Percentiles rank a stretch among this genome's conserved stretches.
Evolutionary conservation across 2,888 invertebrate genomes (phyloP).

Genomic region (Lasioglossum pauxillum): DNA sequence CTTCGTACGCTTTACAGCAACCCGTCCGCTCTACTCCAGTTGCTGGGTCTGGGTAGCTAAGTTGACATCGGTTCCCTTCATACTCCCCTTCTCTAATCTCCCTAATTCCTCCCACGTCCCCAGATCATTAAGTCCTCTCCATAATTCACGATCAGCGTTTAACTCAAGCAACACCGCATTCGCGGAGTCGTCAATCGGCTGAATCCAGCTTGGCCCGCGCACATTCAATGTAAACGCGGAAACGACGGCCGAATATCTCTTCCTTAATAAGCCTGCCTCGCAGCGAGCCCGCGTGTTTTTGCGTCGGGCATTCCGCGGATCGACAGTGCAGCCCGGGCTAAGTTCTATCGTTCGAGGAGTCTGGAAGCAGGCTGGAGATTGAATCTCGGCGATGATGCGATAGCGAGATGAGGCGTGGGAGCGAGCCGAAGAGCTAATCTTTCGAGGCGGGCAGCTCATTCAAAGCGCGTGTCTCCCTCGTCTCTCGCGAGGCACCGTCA

Average conservation of each 20-base stretch:
- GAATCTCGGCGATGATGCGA: constrained; percentile 76
- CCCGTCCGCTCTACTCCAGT: neutral
- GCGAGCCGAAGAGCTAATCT: constrained; percentile 72
- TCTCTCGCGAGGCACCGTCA: constrained; percentile 53
- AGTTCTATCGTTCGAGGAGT: constrained; percentile 64
- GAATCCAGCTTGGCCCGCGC: neutral
- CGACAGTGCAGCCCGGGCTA: constrained; percentile 53
- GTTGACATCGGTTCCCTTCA: neutral
- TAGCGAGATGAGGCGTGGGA: constrained; percentile 79
- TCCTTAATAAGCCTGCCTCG: constrained; percentile 58
- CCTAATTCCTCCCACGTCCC: too few relatives aligned
- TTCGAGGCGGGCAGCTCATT: constrained; percentile 67
- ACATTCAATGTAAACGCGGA: constrained; percentile 58
- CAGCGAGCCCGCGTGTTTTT: constrained; percentile 52
- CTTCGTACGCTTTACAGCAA: neutral
- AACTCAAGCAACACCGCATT: constrained; percentile 39
- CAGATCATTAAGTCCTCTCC: too few relatives aligned
- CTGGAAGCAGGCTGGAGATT: constrained; percentile 70
- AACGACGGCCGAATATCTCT: constrained; percentile 51
- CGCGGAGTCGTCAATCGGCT: constrained; percentile 36
- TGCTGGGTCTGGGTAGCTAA: neutral
- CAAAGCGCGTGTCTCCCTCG: constrained; percentile 66
- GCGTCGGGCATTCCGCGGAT: constrained; percentile 46
- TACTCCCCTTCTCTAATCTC: too few relatives aligned
- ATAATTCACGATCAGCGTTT: constrained; percentile 1